Evolutionary conservation across 2,888 invertebrate genomes (phyloP).

Genomic region (Dinocampus coccinellae): DNA sequence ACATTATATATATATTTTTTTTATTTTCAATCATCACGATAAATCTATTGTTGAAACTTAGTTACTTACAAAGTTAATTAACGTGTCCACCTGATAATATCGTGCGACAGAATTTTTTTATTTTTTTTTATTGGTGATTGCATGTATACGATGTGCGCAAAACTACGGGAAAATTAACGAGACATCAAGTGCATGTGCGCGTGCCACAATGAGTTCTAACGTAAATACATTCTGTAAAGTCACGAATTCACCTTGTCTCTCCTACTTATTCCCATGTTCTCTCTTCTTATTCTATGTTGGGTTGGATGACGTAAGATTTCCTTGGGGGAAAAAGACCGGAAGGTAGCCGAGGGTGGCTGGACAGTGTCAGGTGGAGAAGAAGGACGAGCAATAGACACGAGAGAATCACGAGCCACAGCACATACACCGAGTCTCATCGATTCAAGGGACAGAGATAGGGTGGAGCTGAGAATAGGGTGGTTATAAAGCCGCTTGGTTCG

Average conservation of each 20-base stretch:
- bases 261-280: not conserved
- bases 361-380: constrained; percentile 33
- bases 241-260: constrained; percentile 14
- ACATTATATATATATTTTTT: not conserved
- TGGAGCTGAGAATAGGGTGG: too few relatives aligned
- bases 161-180: constrained; percentile 21
- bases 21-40: not conserved
- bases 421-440: constrained; percentile 42
- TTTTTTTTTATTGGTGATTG: constrained; percentile 30
- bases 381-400: constrained; percentile 45
- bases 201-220: constrained; percentile 11
- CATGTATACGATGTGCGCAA: not conserved
- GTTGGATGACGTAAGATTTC: constrained; percentile 52
- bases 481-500: constrained; percentile 33
- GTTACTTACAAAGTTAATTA: constrained; percentile 22
- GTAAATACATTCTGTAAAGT: not conserved
- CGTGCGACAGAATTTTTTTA: constrained; percentile 31
- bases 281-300: not conserved
- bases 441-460: too few relatives aligned
- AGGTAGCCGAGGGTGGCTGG: constrained; percentile 24
- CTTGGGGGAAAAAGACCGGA: constrained; percentile 51
- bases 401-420: constrained; percentile 26
- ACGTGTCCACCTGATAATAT: constrained; percentile 31
- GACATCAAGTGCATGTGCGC: constrained; percentile 17
- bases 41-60: not conserved